Base-by-base conservation (phyloP, 2,113 vertebrate genomes). In the Dasyprocta punctata region DNA sequence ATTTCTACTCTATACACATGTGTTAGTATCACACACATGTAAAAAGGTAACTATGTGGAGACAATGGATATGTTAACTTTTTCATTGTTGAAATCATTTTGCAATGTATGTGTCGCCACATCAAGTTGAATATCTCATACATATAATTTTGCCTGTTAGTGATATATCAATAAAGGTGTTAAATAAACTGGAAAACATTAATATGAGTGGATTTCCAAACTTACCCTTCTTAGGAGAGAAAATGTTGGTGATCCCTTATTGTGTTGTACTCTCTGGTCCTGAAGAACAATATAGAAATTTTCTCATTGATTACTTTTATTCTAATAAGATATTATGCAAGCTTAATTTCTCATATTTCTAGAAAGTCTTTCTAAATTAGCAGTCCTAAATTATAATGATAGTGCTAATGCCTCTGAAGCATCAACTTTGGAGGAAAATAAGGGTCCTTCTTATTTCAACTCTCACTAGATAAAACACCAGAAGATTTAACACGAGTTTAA, bases 261-360 rank as follows among this genome's bases (percentile, higher is more conserved):
- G 5, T 49, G 2, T 10, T 33, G 60, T 80, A 13, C 3, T 14
- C 5, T 33, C 0, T 47, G 4, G 2, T 56, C 22, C 58, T 22
- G 28, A 41, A 60, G 20, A 5, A 22, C 8, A 41, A 8, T 14
- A 69, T 71, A 36, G 26, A 2, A 44, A 20, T 44, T 77, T 24
- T 19, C 12, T 1, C 6, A 28, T 41, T 49, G n/a, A 0, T 38
- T 24, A 19, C 20, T 84, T 73, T 84, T 52, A 28, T 60, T 65
- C 47, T 44, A 75, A 60, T 38, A 92, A 6, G 7, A 22, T 52
- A 17, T 0, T 58, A 7, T 3, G 20, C 2, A 58, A 12, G 52
- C 12, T 58, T 33, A 36, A 75, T 36, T 89, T 54, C 6, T n/a
- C 7, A 14, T n/a, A 26, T 49, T n/a, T 33, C 17, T 2, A 58